These are phyloP conservation scores for Malacosoma neustria DNA, from an alignment of 2,888 invertebrate genomes.

Conservation along the genomic window DNA sequence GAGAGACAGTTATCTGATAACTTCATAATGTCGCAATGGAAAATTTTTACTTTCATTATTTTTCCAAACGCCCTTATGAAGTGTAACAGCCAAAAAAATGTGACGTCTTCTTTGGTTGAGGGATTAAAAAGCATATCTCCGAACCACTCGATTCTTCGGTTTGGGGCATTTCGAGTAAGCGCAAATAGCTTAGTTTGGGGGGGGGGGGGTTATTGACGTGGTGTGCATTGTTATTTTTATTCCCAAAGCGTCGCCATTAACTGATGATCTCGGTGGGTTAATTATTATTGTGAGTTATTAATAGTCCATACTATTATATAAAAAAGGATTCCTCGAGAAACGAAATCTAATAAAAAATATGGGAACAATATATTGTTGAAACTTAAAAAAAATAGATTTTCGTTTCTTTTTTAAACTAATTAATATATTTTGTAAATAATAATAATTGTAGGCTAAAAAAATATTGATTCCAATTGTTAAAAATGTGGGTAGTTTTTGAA, in stretches of 20 bases:
- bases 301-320: not conserved
- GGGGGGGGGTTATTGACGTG: no score
- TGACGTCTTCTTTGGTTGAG: no score
- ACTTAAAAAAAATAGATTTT: not conserved
- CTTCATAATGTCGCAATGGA: no score
- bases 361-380: not conserved
- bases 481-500: not conserved
- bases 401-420: not conserved
- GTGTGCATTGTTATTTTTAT: no score
- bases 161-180: no score
- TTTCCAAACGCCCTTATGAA: no score
- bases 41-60: no score
- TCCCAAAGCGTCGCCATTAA: not conserved
- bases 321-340: not conserved
- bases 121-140: no score
- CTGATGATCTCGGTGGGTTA: not conserved
- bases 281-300: not conserved
- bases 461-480: conserved; percentile 4
- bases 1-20: no score
- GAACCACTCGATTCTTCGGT: no score
- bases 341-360: not conserved
- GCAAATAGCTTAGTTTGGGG: no score
- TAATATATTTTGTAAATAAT: conserved; percentile 1
- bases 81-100: no score
- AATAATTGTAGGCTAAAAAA: not conserved